Evolutionary conservation across 1,140 invertebrate species (phyloP).

Genomic region (Cotesia chilonis): DNA sequence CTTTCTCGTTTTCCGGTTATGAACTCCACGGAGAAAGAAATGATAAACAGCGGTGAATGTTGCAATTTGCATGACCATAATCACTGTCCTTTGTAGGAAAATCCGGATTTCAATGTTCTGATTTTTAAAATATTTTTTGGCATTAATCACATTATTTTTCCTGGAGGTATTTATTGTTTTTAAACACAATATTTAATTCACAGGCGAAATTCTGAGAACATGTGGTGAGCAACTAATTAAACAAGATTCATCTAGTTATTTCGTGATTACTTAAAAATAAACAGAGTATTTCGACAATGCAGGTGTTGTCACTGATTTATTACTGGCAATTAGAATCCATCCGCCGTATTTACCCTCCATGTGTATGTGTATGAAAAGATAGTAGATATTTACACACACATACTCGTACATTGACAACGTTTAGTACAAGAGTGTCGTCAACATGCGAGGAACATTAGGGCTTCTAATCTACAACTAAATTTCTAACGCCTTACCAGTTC

Average conservation of each 20-base stretch:
- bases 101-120: not conserved
- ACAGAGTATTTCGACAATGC: conserved; percentile 50
- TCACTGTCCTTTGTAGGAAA: conserved; percentile 1
- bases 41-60: conserved; percentile 20
- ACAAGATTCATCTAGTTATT: not conserved
- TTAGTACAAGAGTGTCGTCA: conserved; percentile 32
- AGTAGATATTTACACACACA: no score
- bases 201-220: not conserved
- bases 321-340: conserved; percentile 62
- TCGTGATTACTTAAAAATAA: conserved; percentile 56
- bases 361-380: not conserved
- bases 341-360: conserved; percentile 57
- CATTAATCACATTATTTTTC: not conserved
- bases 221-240: not conserved
- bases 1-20: conserved; percentile 17
- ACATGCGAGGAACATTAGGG: conserved; percentile 57
- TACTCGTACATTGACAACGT: not conserved
- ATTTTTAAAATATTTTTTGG: not conserved
- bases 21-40: conserved; percentile 12
- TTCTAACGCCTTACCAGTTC: conserved; percentile 4
- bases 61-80: conserved; percentile 22
- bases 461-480: conserved; percentile 56
- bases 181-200: not conserved
- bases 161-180: not conserved
- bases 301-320: conserved; percentile 66